These are phyloP conservation scores for Caenorhabditis remanei DNA, from an alignment of 1,140 invertebrate genomes.

Conservation along the genomic window DNA sequence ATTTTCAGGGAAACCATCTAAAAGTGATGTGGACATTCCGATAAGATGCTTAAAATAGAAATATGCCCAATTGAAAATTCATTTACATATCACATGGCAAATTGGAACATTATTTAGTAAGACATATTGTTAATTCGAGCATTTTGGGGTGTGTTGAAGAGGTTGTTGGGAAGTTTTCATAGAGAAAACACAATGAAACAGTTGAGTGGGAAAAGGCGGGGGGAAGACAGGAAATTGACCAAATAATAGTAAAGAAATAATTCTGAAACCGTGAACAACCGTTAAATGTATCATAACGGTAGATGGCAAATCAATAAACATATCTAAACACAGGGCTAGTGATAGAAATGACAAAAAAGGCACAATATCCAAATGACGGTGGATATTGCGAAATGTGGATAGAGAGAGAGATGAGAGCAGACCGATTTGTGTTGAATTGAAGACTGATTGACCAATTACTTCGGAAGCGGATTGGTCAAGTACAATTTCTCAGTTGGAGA, in stretches of 20 bases:
- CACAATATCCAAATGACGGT: too few species aligned
- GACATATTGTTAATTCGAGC: not conserved
- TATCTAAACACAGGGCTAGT: conserved; percentile 52
- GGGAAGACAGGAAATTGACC: not conserved
- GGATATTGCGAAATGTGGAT: not conserved
- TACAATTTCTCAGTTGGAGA: conserved; percentile 71
- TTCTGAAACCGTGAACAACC: conserved; percentile 36
- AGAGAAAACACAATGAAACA: not conserved
- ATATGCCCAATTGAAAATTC: conserved; percentile 19
- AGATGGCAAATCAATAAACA: conserved; percentile 42
- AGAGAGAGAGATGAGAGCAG: not conserved
- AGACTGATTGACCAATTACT: conserved; percentile 3
- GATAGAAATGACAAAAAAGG: conserved; percentile 37
- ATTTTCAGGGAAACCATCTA: not conserved
- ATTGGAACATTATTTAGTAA: conserved; percentile 9
- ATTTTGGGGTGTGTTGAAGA: not conserved
- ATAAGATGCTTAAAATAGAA: not conserved
- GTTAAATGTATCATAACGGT: conserved; percentile 27
- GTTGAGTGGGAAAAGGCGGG: not conserved
- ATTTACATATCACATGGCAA: conserved; percentile 43
- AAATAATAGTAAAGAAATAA: not conserved
- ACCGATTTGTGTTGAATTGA: not conserved
- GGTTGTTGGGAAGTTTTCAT: too few species aligned
- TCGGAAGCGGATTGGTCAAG: conserved; percentile 72
- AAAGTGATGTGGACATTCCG: not conserved